Base-by-base conservation (phyloP, 2,113 vertebrate species). In the Ceratotherium simum region DNA sequence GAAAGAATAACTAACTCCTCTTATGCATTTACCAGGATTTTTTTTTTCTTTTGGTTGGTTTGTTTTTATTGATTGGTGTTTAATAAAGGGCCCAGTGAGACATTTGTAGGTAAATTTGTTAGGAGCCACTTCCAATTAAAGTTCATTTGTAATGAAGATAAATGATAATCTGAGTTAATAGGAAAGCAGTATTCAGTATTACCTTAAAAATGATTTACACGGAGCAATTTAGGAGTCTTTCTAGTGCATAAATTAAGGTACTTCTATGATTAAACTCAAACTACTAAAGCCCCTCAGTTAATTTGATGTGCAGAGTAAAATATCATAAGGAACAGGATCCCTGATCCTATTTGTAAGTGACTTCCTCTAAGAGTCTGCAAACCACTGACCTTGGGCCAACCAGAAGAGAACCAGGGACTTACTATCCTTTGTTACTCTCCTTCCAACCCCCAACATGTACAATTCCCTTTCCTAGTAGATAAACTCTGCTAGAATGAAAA, bases 131-230 rank as follows among this genome's bases (percentile, higher is more conserved):
- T 97, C 36, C 83, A 97, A 96, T 98, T 97, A 97, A 96, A 90
- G 79, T 94, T 96, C 83, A 81, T 87, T 97, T 97, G 46, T 98
- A 97, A 96, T 97, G 94, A 96, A 98, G 96, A 98, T 92, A 86
- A 98, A 97, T 96, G 93, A 95, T 98, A 95, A 97, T 95, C 83
- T 70, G 83, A 97, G 83, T 84, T 96, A 97, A 96, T 75, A 96
- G 80, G 60, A 93, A 92, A 97, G 62, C 54, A 33, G 73, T 72
- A 51, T 76, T 94, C 84, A 90, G 56, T 86, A 42, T 64, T 97
- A 96, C 82, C 95, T 96, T 97, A 97, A 96, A 98, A 95, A 95
- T 96, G 36, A 97, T 83, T 96, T 96, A 80, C 25, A 36, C 80
- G 78, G 69, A 91, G 60, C 69, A 95, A 94, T 81, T 96, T 95